Percentiles rank a stretch among this genome's conserved stretches.
phyloP scores from a whole-genome alignment of 2,797 vertebrate genomes.

The Propithecus perrieri region DNA sequence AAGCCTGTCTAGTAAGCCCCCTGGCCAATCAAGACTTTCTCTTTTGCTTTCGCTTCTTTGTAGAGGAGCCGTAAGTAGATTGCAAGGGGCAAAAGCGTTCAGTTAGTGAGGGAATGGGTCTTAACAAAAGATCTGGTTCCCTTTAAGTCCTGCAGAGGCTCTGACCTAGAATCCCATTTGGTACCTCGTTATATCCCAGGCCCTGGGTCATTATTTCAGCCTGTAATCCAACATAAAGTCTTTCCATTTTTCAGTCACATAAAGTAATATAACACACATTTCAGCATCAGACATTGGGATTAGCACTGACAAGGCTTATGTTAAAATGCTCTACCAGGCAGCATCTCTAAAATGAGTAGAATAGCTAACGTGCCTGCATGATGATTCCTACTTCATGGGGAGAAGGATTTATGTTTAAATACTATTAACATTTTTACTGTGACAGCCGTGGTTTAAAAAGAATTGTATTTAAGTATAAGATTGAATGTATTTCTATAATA shows the following conservation, averaged over 20 bases:
- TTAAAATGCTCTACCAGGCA: constrained; percentile 79
- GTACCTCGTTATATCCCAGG: constrained; percentile 66
- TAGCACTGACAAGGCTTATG: constrained; percentile 83
- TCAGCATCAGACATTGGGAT: constrained; percentile 85
- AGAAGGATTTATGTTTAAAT: constrained; percentile 82
- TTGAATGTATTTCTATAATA: constrained; percentile 74
- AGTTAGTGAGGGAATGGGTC: constrained; percentile 47
- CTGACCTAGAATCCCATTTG: constrained; percentile 77
- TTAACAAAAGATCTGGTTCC: constrained; percentile 56
- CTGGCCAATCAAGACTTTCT: background rate
- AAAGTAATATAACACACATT: constrained; percentile 82
- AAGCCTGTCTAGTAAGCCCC: background rate
- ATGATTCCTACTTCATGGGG: constrained; percentile 77
- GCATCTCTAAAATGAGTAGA: constrained; percentile 76
- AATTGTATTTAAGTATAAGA: constrained; percentile 75
- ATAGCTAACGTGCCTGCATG: constrained; percentile 62
- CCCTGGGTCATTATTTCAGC: constrained; percentile 74
- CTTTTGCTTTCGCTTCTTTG: constrained; percentile 1
- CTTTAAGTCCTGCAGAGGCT: constrained; percentile 72
- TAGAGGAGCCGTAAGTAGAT: background rate
- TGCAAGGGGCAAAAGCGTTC: constrained; percentile 25
- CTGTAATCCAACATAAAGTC: constrained; percentile 83
- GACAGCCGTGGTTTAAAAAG: constrained; percentile 68
- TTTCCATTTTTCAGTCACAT: constrained; percentile 81
- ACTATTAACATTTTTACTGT: constrained; percentile 78